Percentiles rank a stretch among this genome's conserved stretches.
Evolutionary conservation across 2,888 invertebrate species (phyloP).

Genomic region (Chrysolina americana): DNA sequence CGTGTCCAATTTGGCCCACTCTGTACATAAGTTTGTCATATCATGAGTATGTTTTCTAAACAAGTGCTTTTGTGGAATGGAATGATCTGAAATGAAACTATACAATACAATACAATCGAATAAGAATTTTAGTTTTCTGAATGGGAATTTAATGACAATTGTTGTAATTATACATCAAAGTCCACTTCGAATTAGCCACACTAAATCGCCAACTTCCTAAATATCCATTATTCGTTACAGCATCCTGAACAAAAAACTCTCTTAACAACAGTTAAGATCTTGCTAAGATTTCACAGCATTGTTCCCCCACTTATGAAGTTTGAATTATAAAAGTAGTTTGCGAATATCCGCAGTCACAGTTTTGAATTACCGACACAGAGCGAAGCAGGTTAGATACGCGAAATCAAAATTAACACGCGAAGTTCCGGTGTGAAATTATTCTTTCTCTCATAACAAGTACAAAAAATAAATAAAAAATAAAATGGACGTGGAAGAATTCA

Average conservation of each 20-base stretch:
- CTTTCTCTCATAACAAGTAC: not conserved
- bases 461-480: not conserved
- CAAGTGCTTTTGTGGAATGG: too few relatives aligned
- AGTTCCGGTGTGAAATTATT: not conserved
- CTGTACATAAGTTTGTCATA: too few relatives aligned
- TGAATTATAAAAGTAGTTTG: constrained; percentile 43
- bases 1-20: too few relatives aligned
- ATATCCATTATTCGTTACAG: constrained; percentile 16
- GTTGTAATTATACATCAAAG: not conserved
- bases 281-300: not conserved
- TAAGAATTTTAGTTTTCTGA: not conserved
- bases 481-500: constrained; percentile 93
- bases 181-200: not conserved
- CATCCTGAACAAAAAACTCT: constrained; percentile 26
- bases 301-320: not conserved
- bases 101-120: not conserved
- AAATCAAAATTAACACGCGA: constrained; percentile 5
- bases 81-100: too few relatives aligned
- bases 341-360: constrained; percentile 32
- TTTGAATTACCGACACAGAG: not conserved
- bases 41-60: too few relatives aligned
- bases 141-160: not conserved
- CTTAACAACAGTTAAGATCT: not conserved
- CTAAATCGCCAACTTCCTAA: constrained; percentile 5
- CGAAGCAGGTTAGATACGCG: not conserved